Evolutionary conservation across 2,888 invertebrate genomes (phyloP), one percentile per base, ranked within the genome.

Genomic region (Serripes groenlandicus): DNA sequence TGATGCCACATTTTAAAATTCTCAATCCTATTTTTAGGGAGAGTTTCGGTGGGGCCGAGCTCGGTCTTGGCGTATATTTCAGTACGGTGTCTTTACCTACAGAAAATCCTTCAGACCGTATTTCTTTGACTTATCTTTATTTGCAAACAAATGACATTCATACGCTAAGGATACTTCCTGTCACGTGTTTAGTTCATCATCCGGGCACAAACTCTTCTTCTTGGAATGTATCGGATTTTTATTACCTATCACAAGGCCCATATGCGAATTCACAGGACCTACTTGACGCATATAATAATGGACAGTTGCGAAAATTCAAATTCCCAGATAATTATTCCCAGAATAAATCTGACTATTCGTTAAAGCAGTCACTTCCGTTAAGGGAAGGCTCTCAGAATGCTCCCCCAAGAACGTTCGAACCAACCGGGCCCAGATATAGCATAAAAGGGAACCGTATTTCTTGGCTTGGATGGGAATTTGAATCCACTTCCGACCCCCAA

Each of bases 401-500:
- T 11, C 91, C 91, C 1, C 90, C 91, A 3, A 68, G 79, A 37
- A 83, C 89, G 0, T 88, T 79, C 52, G 83, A 84, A 69, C 89
- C 91, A 1, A 73, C 78, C 15, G 91, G 90, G 21, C 79, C 85
- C 0, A 79, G 92, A 42, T 92, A 86, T 75, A 85, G 78, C 9
- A 85, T 92, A 3, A 69, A 81, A 54, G 91, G 85, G 7, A 80
- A 87, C 23, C 77, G 70, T 5, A 78, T 91, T 9, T 68, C 73
- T n/a, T 92, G 90, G 90, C 87, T 90, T 87, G 91, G 88, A 5
- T 92, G 91, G 91, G 64, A 83, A 28, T 90, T 90, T 64, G 87
- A 90, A 35, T 83, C 89, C 62, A 68, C 77, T 34, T 81, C 85
- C n/a, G 79, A 86, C 35, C 72, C 85, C 34, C 75, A 87, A 42